A percentile compares a stretch with the other conserved stretches of the same genome.
Conservation (phyloP, 1,140 invertebrate genomes). For the Aphaenogaster floridana region DNA sequence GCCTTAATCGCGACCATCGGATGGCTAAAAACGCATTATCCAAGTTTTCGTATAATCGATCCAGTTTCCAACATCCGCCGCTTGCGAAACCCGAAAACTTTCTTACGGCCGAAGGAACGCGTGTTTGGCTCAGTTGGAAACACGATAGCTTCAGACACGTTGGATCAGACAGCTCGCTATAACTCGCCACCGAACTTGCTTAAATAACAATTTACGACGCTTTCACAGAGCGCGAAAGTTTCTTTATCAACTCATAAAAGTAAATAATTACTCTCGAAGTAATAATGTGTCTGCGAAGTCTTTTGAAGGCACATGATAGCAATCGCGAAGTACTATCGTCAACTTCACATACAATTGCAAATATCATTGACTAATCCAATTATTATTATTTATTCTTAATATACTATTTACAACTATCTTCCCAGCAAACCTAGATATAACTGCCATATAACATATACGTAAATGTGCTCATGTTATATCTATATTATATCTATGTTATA, state of each 20-base stretch:
- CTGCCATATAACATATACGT: too few species aligned
- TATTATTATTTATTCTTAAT: slow-evolving; percentile 9
- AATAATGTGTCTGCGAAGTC: slow-evolving; percentile 9
- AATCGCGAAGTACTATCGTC: neutral
- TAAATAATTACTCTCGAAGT: slow-evolving; percentile 54
- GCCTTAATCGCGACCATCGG: slow-evolving; percentile 61
- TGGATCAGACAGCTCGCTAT: slow-evolving; percentile 54
- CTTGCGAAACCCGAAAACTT: slow-evolving; percentile 66
- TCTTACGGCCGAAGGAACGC: slow-evolving; percentile 72
- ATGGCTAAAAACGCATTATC: slow-evolving; percentile 67
- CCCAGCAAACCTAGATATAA: too few species aligned
- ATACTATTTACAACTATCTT: neutral
- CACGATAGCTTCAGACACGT: slow-evolving; percentile 56
- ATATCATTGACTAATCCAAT: neutral
- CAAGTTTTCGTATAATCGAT: slow-evolving; percentile 66
- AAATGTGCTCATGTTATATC: too few species aligned
- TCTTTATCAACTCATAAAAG: slow-evolving; percentile 62
- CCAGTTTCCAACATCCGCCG: slow-evolving; percentile 59
- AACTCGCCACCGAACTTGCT: slow-evolving; percentile 51
- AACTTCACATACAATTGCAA: neutral
- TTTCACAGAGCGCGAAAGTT: slow-evolving; percentile 47
- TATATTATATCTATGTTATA: too few species aligned
- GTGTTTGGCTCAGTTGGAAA: slow-evolving; percentile 62
- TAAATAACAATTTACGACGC: slow-evolving; percentile 63
- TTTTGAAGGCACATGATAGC: slow-evolving; percentile 10